phyloP scores from a whole-genome alignment of 37 sponge, comb jelly and placozoan species.

The Hexactinellida sp. region DNA sequence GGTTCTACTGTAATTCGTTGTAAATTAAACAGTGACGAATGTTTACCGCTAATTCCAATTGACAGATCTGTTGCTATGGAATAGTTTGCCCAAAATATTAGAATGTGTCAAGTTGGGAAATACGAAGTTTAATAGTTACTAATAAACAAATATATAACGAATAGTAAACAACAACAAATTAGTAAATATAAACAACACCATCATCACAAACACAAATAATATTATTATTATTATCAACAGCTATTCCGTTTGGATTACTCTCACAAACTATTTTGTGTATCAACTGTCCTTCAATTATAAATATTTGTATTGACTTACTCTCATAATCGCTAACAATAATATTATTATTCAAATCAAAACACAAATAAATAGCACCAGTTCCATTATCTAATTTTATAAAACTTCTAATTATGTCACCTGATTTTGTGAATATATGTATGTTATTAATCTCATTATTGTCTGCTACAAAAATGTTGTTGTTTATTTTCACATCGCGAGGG shows the following conservation, averaged over 20 bases:
- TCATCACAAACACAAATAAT: not conserved
- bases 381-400: not conserved
- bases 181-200: not conserved
- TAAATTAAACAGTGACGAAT: no score
- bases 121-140: no score
- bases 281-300: not conserved
- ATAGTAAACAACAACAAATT: not conserved
- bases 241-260: not conserved
- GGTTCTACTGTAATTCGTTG: no score
- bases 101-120: no score
- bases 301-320: not conserved
- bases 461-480: not conserved
- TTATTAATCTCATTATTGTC: not conserved
- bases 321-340: not conserved
- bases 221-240: not conserved
- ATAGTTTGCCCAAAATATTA: no score
- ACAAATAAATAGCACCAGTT: not conserved
- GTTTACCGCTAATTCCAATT: no score
- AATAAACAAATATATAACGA: no score
- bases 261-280: not conserved
- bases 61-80: no score
- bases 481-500: not conserved
- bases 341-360: not conserved
- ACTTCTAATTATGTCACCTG: not conserved
- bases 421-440: not conserved